phyloP scores from a whole-genome alignment of 2,797 vertebrate genomes.

The Oreortyx pictus region DNA sequence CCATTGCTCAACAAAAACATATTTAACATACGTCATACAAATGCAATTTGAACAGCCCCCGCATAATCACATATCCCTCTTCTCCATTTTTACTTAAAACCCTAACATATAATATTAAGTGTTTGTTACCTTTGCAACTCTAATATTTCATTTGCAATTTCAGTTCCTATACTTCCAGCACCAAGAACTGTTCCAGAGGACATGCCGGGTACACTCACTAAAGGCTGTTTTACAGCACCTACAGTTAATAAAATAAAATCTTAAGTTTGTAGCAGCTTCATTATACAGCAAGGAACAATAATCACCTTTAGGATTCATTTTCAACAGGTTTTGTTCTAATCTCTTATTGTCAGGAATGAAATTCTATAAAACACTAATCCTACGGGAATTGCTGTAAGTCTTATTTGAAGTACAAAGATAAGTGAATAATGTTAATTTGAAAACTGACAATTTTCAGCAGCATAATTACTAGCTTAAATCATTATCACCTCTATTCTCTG shows the following conservation, averaged over 20 bases:
- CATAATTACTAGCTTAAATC: background rate
- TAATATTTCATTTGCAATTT: constrained; percentile 91
- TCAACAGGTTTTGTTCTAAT: background rate
- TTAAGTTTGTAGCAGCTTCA: background rate
- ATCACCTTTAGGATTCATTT: background rate
- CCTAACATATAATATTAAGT: background rate
- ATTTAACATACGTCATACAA: background rate
- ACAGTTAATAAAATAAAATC: background rate
- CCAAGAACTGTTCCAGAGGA: constrained; percentile 86
- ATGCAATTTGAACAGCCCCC: background rate
- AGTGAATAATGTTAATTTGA: background rate
- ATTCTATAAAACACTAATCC: background rate
- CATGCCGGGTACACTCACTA: constrained; percentile 85
- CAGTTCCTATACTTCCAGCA: constrained; percentile 89
- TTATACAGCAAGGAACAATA: background rate
- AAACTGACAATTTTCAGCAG: background rate
- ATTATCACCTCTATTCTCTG: background rate
- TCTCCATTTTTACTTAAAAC: background rate
- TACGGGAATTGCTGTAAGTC: background rate
- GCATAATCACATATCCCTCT: background rate
- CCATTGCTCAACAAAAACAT: background rate
- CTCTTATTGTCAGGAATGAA: background rate
- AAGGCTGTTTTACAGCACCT: constrained; percentile 86
- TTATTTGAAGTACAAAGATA: background rate
- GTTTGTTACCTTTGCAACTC: constrained; percentile 88